phyloP scores from a whole-genome alignment of 2,888 invertebrate species.

The Dicranocentrus wangi region DNA sequence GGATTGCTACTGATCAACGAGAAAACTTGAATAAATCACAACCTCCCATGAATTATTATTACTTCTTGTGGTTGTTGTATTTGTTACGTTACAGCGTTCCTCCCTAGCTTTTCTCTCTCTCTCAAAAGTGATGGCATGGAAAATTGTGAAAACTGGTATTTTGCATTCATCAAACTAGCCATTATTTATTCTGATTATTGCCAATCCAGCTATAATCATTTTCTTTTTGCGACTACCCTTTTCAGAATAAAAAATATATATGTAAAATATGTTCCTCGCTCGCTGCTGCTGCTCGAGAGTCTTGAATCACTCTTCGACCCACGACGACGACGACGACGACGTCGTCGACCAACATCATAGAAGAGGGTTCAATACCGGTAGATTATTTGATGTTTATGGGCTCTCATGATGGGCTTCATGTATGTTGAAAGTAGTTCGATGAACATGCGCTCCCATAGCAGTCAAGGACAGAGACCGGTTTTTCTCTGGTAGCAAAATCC shows the following conservation, averaged over 20 bases:
- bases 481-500: constrained; percentile 38
- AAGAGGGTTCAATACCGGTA: constrained; percentile 56
- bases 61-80: background rate
- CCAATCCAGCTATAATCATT: background rate
- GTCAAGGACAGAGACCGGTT: constrained; percentile 63
- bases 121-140: constrained; percentile 33
- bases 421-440: constrained; percentile 29
- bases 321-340: too few species aligned
- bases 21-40: constrained; percentile 15
- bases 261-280: constrained; percentile 3
- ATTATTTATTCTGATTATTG: constrained; percentile 47
- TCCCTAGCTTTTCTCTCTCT: too few species aligned
- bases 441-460: constrained; percentile 14
- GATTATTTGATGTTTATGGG: constrained; percentile 54
- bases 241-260: constrained; percentile 1
- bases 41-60: background rate
- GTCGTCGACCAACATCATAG: too few species aligned
- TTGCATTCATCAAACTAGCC: constrained; percentile 54
- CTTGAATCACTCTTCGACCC: too few species aligned
- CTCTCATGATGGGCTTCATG: constrained; percentile 16
- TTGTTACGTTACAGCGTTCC: too few species aligned
- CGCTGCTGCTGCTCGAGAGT: too few species aligned
- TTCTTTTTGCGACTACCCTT: background rate
- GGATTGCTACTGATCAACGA: background rate
- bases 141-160: constrained; percentile 52